phyloP scores from a whole-genome alignment of 2,797 vertebrate species.

The Momotus momota region DNA sequence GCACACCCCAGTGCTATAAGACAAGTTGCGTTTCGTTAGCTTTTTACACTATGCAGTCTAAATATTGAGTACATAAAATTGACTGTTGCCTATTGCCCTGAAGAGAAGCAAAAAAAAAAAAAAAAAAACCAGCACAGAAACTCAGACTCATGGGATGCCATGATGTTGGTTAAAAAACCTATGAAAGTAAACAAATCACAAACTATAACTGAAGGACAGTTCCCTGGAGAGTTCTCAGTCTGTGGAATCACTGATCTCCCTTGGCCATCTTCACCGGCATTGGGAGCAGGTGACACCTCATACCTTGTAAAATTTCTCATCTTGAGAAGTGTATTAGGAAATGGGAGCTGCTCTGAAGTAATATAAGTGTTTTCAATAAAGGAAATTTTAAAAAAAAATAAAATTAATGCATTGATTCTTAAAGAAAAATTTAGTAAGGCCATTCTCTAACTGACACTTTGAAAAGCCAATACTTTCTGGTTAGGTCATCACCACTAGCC shows the following conservation, averaged over 20 bases:
- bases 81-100: conserved; percentile 17
- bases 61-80: conserved; percentile 9
- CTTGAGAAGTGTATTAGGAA: not conserved
- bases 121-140: not conserved
- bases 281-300: not conserved
- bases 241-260: not conserved
- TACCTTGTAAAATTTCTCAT: not conserved
- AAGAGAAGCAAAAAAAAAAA: not conserved
- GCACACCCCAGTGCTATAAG: not conserved
- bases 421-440: not conserved
- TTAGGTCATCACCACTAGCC: not conserved
- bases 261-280: not conserved
- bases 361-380: not conserved
- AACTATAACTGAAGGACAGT: not conserved
- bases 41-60: not conserved
- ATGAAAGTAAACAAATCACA: not conserved
- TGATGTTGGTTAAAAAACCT: conserved; percentile 47
- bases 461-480: not conserved
- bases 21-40: conserved; percentile 43
- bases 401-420: not conserved
- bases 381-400: not conserved
- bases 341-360: not conserved
- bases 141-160: conserved; percentile 13
- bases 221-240: not conserved
- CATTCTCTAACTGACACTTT: not conserved